Evolutionary conservation across 1,140 invertebrate genomes (phyloP).

Genomic region (Hesperophylax magnus): DNA sequence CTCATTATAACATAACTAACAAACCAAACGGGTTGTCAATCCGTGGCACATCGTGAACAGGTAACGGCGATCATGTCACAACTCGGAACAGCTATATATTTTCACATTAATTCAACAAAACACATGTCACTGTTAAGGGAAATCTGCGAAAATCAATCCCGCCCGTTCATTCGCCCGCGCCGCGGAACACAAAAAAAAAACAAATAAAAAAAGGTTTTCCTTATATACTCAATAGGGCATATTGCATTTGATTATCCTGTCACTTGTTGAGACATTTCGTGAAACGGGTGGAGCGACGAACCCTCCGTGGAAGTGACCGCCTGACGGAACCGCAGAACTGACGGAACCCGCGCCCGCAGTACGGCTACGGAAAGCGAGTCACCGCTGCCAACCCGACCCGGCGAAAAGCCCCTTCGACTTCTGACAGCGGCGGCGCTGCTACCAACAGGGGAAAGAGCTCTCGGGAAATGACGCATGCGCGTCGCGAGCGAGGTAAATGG

Average conservation of each 20-base stretch:
- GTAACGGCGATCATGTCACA: slow-evolving; percentile 5
- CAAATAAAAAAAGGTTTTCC: slow-evolving; percentile 29
- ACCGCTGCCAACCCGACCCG: slow-evolving; percentile 27
- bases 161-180: neutral
- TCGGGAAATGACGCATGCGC: slow-evolving; percentile 36
- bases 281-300: neutral
- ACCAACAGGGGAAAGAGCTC: slow-evolving; percentile 28
- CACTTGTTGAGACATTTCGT: slow-evolving; percentile 31
- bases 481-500: neutral
- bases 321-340: slow-evolving; percentile 3
- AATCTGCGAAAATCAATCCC: slow-evolving; percentile 33
- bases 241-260: slow-evolving; percentile 10
- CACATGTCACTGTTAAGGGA: slow-evolving; percentile 42
- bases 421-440: slow-evolving; percentile 35
- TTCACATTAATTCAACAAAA: slow-evolving; percentile 39
- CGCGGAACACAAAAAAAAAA: slow-evolving; percentile 36
- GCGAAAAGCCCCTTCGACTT: slow-evolving; percentile 30
- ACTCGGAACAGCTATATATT: neutral
- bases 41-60: neutral
- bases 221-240: slow-evolving; percentile 18
- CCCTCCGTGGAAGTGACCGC: slow-evolving; percentile 52
- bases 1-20: slow-evolving; percentile 7
- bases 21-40: neutral
- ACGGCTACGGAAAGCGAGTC: neutral
- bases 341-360: neutral